Evolutionary conservation across 2,888 invertebrate species (phyloP).

Genomic region (Elegia similella): DNA sequence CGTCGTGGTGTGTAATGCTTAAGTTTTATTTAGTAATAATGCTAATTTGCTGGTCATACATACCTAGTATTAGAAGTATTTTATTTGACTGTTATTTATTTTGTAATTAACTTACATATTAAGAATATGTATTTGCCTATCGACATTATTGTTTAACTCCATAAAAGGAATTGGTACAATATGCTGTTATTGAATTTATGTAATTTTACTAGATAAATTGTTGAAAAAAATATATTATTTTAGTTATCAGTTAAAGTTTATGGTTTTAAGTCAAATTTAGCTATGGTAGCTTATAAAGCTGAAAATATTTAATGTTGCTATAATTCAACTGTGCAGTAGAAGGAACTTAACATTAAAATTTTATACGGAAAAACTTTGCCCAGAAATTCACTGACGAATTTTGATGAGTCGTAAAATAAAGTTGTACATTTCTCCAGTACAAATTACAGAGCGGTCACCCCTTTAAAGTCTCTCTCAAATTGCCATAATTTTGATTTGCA

Average conservation of each 20-base stretch:
- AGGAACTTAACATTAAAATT: background rate
- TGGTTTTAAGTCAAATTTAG: background rate
- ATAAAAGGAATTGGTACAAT: slow-evolving; percentile 41
- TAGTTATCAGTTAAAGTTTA: slow-evolving; percentile 16
- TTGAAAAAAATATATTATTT: background rate
- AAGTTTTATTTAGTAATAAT: no score
- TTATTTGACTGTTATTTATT: no score
- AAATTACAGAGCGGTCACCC: slow-evolving; percentile 11
- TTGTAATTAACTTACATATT: no score
- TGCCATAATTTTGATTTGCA: slow-evolving; percentile 14
- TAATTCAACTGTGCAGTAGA: background rate
- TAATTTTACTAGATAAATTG: background rate
- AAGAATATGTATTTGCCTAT: no score
- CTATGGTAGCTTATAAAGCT: slow-evolving; percentile 4
- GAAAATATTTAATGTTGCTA: background rate
- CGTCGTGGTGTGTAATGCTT: no score
- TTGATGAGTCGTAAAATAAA: slow-evolving; percentile 14
- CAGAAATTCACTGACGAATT: slow-evolving; percentile 12
- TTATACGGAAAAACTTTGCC: slow-evolving; percentile 4
- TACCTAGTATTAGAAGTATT: no score
- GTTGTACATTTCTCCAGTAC: slow-evolving; percentile 5
- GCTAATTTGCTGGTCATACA: no score
- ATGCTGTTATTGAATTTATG: slow-evolving; percentile 28
- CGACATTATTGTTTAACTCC: slow-evolving; percentile 25
- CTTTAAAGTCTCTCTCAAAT: slow-evolving; percentile 8